Percentiles rank a stretch among this genome's conserved stretches.
Evolutionary conservation across 2,113 vertebrate species (phyloP).

Genomic region (Tachysurus fulvidraco): DNA sequence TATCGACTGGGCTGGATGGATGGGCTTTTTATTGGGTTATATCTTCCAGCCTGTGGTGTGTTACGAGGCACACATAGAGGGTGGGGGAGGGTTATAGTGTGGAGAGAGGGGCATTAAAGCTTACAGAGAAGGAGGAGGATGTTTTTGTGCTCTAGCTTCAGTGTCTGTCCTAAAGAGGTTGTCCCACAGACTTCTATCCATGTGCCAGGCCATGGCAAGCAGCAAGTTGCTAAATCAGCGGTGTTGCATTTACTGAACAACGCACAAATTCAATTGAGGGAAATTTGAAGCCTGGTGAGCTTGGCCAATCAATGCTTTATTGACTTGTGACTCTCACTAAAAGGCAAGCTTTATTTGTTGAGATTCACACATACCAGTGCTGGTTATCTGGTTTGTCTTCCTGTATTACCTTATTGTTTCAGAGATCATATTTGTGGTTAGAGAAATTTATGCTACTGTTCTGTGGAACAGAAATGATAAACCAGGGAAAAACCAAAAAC

Average conservation of each 20-base stretch:
- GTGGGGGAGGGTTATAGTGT: slow-evolving; percentile 4
- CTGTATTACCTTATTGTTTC: neutral
- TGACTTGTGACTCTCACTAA: neutral
- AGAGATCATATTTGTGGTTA: neutral
- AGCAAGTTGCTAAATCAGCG: neutral
- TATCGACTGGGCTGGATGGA: slow-evolving; percentile 34
- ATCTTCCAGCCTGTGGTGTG: slow-evolving; percentile 26
- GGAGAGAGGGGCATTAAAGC: neutral
- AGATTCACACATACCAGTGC: neutral
- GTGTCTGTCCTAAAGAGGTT: too few relatives aligned
- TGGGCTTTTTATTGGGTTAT: slow-evolving; percentile 45
- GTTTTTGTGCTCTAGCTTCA: neutral
- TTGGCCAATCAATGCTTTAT: slow-evolving; percentile 11
- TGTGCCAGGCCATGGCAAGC: neutral
- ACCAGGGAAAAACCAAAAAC: neutral
- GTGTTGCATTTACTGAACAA: slow-evolving; percentile 10
- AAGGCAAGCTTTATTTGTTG: slow-evolving; percentile 7
- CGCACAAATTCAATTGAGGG: neutral
- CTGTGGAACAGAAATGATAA: neutral
- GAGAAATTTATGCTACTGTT: neutral
- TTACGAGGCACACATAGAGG: neutral
- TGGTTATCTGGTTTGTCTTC: neutral
- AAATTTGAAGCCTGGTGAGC: neutral
- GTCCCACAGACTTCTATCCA: neutral
- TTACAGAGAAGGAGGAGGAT: neutral